A percentile compares a stretch with the other conserved stretches of the same genome.
phyloP scores from a whole-genome alignment of 2,797 vertebrate species.

The Lophotriccus pileatus region DNA sequence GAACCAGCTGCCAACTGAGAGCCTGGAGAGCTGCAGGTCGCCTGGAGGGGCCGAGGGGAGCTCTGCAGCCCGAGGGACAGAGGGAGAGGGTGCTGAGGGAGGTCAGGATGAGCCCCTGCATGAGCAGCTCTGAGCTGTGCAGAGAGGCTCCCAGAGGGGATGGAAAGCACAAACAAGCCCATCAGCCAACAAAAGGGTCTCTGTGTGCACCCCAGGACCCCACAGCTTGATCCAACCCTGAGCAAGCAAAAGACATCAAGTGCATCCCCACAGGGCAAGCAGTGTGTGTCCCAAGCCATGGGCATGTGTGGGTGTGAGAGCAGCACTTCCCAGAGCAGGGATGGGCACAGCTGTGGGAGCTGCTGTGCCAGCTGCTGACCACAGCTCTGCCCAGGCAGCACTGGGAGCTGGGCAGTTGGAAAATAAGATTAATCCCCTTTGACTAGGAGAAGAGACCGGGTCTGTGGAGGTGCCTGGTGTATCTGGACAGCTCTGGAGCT shows the following conservation, averaged over 20 bases:
- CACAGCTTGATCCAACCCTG: fast-evolving
- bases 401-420: not conserved
- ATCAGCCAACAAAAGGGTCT: not conserved
- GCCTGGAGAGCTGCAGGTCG: not conserved
- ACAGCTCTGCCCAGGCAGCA: not conserved
- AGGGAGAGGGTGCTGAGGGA: not conserved
- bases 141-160: not conserved
- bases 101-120: not conserved
- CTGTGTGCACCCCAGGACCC: not conserved
- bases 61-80: not conserved
- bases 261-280: fast-evolving
- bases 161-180: not conserved
- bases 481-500: not conserved
- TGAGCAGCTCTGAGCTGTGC: fast-evolving
- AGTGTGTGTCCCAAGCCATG: fast-evolving
- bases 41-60: not conserved
- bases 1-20: fast-evolving
- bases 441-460: fast-evolving
- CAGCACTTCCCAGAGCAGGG: not conserved
- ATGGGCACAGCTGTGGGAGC: not conserved
- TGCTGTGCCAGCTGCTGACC: not conserved
- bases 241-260: fast-evolving
- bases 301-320: fast-evolving
- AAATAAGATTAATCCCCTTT: fast-evolving
- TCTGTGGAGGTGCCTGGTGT: not conserved